Evolutionary conservation across 2,888 invertebrate genomes (phyloP).

Genomic region (Pterobdella sp.): DNA sequence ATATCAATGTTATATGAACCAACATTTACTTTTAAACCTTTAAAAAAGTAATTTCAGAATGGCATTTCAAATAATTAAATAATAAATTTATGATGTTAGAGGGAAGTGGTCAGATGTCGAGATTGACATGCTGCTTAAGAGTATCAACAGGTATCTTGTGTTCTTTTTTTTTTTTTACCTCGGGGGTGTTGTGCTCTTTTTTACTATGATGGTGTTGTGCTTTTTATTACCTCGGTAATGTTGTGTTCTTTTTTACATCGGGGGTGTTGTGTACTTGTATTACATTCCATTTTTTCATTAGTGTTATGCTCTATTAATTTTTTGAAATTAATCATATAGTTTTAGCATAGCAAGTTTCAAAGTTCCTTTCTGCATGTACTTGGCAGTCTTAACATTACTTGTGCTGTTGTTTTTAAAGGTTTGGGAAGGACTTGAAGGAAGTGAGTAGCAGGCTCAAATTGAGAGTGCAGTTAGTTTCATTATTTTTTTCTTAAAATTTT

Average conservation of each 20-base stretch:
- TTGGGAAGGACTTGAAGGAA: background rate
- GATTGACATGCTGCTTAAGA: background rate
- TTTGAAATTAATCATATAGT: too few relatives aligned
- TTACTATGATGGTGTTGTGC: too few relatives aligned
- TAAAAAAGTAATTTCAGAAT: background rate
- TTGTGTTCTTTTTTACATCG: too few relatives aligned
- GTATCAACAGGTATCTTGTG: background rate
- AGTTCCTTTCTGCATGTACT: background rate
- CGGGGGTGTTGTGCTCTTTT: too few relatives aligned
- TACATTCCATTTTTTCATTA: too few relatives aligned
- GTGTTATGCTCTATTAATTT: too few relatives aligned
- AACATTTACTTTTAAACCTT: background rate
- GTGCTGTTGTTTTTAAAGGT: too few relatives aligned
- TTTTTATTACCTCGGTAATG: too few relatives aligned
- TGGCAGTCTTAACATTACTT: background rate
- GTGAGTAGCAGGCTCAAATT: background rate
- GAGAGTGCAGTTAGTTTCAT: background rate
- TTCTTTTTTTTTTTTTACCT: too few relatives aligned
- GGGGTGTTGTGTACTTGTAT: too few relatives aligned
- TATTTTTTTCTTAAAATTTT: background rate
- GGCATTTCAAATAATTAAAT: too few relatives aligned
- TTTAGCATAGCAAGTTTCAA: background rate
- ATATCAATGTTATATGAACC: background rate
- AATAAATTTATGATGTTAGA: background rate
- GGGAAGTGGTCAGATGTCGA: conserved; percentile 2